Percentiles rank a stretch among this genome's conserved stretches.
These are phyloP conservation scores for Sminthurinus signatus DNA, from an alignment of 1,140 invertebrate species.

Conservation along the genomic window DNA sequence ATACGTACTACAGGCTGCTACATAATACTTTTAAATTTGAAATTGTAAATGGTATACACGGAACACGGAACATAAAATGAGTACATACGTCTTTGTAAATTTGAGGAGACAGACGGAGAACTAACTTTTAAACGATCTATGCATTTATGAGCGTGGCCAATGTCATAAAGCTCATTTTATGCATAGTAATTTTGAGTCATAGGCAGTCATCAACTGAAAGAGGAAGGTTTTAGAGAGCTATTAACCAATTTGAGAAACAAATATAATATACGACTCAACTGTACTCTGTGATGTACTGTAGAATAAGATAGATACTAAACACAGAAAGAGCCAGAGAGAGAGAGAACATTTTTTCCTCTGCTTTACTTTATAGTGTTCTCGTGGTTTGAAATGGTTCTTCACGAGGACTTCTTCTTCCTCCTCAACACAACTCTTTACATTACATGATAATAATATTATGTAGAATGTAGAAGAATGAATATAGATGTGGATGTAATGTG, in stretches of 20 bases:
- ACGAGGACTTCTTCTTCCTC: neutral
- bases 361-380: conserved; percentile 10
- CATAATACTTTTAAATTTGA: too few relatives aligned
- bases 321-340: neutral
- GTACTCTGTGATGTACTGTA: too few relatives aligned
- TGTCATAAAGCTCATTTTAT: conserved; percentile 17
- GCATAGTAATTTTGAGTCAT: conserved; percentile 14
- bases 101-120: conserved; percentile 1
- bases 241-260: conserved; percentile 26
- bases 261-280: conserved; percentile 18
- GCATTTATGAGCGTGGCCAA: conserved; percentile 9
- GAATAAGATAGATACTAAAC: neutral
- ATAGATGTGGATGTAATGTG: too few relatives aligned
- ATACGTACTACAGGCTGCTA: too few relatives aligned
- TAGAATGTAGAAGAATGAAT: too few relatives aligned
- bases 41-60: too few relatives aligned
- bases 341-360: neutral
- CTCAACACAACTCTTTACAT: too few relatives aligned
- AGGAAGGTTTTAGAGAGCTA: conserved; percentile 14
- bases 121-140: neutral
- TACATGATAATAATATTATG: too few relatives aligned
- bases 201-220: conserved; percentile 12
- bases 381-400: neutral
- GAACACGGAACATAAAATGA: too few relatives aligned
- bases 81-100: neutral